A percentile compares a stretch with the other conserved stretches of the same genome.
Evolutionary conservation across 2,888 invertebrate genomes (phyloP).

Genomic region (Cenopis cana): DNA sequence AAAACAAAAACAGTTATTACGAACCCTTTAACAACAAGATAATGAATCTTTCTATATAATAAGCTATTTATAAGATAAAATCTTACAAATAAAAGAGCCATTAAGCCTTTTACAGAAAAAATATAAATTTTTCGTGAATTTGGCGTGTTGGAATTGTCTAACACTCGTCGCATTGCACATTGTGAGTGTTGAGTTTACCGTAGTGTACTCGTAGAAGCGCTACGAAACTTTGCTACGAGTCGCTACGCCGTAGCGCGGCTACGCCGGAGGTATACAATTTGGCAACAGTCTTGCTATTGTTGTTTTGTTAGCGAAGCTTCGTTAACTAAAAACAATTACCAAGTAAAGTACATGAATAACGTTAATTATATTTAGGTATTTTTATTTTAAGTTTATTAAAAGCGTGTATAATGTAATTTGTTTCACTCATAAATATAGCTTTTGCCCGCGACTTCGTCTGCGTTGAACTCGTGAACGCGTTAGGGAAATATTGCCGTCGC

Average conservation of each 20-base stretch:
- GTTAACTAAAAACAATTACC: slow-evolving; percentile 27
- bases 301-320: slow-evolving; percentile 19
- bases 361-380: neutral
- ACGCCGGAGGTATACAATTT: slow-evolving; percentile 27
- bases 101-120: too few relatives aligned
- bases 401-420: too few relatives aligned
- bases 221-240: slow-evolving; percentile 26
- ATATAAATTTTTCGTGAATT: too few relatives aligned
- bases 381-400: neutral
- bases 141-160: neutral
- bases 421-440: too few relatives aligned
- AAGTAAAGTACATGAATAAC: slow-evolving; percentile 4
- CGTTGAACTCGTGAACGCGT: too few relatives aligned
- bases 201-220: slow-evolving; percentile 16
- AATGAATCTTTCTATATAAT: too few relatives aligned
- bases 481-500: too few relatives aligned
- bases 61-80: too few relatives aligned
- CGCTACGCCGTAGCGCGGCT: slow-evolving; percentile 26
- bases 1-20: too few relatives aligned
- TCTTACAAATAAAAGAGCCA: too few relatives aligned
- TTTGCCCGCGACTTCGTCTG: too few relatives aligned
- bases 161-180: slow-evolving; percentile 1
- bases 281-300: slow-evolving; percentile 26
- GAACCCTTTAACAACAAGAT: too few relatives aligned
- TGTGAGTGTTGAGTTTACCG: neutral